These are phyloP conservation scores for Poecilobothrus nobilitatus DNA, from an alignment of 2,888 invertebrate genomes.

Conservation along the genomic window DNA sequence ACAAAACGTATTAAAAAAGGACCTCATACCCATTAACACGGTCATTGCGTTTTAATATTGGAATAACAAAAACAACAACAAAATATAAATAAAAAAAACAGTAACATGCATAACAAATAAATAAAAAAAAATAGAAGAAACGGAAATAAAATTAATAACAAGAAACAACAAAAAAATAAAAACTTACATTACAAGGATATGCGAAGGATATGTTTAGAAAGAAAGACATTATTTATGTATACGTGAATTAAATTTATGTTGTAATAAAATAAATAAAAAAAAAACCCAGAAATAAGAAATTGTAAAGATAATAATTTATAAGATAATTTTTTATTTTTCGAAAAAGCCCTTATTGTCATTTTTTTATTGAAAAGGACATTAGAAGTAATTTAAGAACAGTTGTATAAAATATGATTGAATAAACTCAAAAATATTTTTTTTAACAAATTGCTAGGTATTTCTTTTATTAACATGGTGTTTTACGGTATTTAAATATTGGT, in stretches of 20 bases:
- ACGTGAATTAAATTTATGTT: not conserved
- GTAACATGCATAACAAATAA: not conserved
- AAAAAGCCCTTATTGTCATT: not conserved
- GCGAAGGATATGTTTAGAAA: not conserved
- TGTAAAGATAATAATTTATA: not conserved
- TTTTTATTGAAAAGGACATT: too few relatives aligned
- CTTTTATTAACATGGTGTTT: too few relatives aligned
- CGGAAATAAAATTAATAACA: too few relatives aligned
- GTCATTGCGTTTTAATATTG: not conserved
- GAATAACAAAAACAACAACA: not conserved
- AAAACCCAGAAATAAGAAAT: not conserved
- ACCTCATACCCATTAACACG: not conserved
- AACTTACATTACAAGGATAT: too few relatives aligned
- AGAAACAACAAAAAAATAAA: too few relatives aligned
- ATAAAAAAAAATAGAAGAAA: too few relatives aligned
- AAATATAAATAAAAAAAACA: not conserved
- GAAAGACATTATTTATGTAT: conserved; percentile 1
- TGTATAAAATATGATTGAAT: too few relatives aligned
- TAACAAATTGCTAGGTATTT: too few relatives aligned
- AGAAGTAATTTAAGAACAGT: too few relatives aligned
- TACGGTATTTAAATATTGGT: too few relatives aligned
- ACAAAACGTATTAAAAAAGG: not conserved
- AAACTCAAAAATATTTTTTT: too few relatives aligned
- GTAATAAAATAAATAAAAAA: not conserved
- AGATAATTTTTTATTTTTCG: too few relatives aligned